Percentiles rank a stretch among this genome's conserved stretches.
Conservation (phyloP, 1,140 invertebrate species). For the Anthonomus grandis region DNA sequence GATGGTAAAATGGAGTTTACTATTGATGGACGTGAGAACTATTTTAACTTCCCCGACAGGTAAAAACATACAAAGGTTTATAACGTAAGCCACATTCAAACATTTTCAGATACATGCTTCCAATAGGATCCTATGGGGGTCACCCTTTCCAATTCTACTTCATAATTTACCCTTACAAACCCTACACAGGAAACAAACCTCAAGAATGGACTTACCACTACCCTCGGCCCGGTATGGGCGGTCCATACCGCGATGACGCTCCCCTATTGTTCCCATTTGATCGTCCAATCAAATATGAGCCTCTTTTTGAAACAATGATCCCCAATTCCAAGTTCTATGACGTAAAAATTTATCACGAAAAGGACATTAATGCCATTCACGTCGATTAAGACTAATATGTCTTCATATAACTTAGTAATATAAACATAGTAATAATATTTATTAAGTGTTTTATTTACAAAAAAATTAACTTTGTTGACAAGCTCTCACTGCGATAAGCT, state of each 20-base stretch:
- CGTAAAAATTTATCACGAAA: slow-evolving; percentile 52
- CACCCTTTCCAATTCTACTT: slow-evolving; percentile 63
- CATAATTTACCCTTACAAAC: slow-evolving; percentile 54
- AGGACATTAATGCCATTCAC: slow-evolving; percentile 40
- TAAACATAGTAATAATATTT: no score
- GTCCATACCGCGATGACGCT: slow-evolving; percentile 24
- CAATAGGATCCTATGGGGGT: slow-evolving; percentile 64
- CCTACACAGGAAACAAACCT: slow-evolving; percentile 32
- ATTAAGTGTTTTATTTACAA: no score
- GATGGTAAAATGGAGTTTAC: slow-evolving; percentile 53
- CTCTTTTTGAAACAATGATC: slow-evolving; percentile 43
- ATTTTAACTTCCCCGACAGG: slow-evolving; percentile 43
- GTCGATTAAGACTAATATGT: no score
- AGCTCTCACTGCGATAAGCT: slow-evolving; percentile 85
- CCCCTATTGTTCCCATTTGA: slow-evolving; percentile 52
- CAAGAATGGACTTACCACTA: slow-evolving; percentile 28
- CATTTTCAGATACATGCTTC: slow-evolving; percentile 52
- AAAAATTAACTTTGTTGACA: slow-evolving; percentile 72
- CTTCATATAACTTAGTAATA: no score
- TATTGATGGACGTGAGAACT: slow-evolving; percentile 51
- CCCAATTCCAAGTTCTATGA: slow-evolving; percentile 51
- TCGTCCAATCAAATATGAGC: slow-evolving; percentile 45
- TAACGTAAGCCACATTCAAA: not conserved
- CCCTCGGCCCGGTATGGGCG: slow-evolving; percentile 51
- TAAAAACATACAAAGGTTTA: not conserved